These are phyloP conservation scores for Spicauda simplicius DNA, from an alignment of 2,888 invertebrate species.

Conservation along the genomic window DNA sequence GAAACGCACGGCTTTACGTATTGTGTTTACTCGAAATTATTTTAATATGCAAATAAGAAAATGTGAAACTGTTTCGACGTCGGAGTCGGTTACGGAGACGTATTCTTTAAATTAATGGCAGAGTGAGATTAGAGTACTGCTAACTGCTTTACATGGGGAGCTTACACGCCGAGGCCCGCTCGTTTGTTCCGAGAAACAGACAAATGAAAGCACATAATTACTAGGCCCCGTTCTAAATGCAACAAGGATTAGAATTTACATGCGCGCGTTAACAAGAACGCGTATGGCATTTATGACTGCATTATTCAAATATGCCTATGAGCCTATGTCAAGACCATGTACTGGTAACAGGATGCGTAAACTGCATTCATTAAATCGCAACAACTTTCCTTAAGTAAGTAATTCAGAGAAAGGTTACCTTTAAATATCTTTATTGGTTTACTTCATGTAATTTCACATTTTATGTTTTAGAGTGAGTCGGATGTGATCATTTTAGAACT, in stretches of 20 bases:
- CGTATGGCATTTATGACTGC: conserved; percentile 81
- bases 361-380: conserved; percentile 6
- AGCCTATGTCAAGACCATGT: conserved; percentile 34
- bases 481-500: too few relatives aligned
- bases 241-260: conserved; percentile 83
- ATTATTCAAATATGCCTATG: conserved; percentile 64
- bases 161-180: conserved; percentile 72
- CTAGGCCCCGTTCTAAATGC: conserved; percentile 82
- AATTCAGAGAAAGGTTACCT: background rate
- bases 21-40: conserved; percentile 84
- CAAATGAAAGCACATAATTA: conserved; percentile 85
- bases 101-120: conserved; percentile 84
- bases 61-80: conserved; percentile 82
- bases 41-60: conserved; percentile 85
- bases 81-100: conserved; percentile 80
- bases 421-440: background rate
- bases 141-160: conserved; percentile 83
- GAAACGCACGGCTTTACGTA: conserved; percentile 71
- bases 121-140: conserved; percentile 82
- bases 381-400: conserved; percentile 1
- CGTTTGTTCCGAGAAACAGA: conserved; percentile 81
- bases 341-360: conserved; percentile 50
- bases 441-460: too few relatives aligned
- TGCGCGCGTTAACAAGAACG: conserved; percentile 78
- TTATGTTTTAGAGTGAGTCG: too few relatives aligned